A percentile compares a stretch with the other conserved stretches of the same genome.
Conservation (phyloP, 2,888 invertebrate genomes). For the Acronicta alni region DNA sequence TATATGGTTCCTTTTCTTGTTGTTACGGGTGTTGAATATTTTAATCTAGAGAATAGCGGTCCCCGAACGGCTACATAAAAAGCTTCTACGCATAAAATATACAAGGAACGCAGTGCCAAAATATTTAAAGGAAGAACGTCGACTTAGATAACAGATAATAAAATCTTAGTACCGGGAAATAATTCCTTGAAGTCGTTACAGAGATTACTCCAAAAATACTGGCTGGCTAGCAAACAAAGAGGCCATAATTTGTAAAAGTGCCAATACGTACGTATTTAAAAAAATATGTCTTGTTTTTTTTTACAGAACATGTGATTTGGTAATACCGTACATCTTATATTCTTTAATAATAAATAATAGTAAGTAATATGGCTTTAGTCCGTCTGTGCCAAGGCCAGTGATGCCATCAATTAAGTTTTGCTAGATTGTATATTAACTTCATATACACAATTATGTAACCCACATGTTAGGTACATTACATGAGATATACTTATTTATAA, state of each 20-base stretch:
- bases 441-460: too few species aligned
- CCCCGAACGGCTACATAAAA: conserved; percentile 34
- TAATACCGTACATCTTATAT: too few species aligned
- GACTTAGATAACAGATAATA: conserved; percentile 3
- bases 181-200: not conserved
- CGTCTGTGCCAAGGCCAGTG: too few species aligned
- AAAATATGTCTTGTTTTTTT: too few species aligned
- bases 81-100: conserved; percentile 33
- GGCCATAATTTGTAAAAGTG: not conserved
- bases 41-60: conserved; percentile 24
- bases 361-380: too few species aligned
- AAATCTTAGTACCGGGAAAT: conserved; percentile 2
- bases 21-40: conserved; percentile 38
- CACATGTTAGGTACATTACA: too few species aligned
- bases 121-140: conserved; percentile 5
- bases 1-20: conserved; percentile 21
- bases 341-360: too few species aligned
- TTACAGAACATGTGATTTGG: too few species aligned
- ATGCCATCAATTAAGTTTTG: too few species aligned
- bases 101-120: conserved; percentile 18
- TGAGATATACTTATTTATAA: too few species aligned
- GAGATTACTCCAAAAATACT: conserved; percentile 1
- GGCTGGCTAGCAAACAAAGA: not conserved
- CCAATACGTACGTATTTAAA: not conserved
- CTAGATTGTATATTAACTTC: too few species aligned